Conservation (phyloP, 2,888 invertebrate species). For the Smittia aterrima region DNA sequence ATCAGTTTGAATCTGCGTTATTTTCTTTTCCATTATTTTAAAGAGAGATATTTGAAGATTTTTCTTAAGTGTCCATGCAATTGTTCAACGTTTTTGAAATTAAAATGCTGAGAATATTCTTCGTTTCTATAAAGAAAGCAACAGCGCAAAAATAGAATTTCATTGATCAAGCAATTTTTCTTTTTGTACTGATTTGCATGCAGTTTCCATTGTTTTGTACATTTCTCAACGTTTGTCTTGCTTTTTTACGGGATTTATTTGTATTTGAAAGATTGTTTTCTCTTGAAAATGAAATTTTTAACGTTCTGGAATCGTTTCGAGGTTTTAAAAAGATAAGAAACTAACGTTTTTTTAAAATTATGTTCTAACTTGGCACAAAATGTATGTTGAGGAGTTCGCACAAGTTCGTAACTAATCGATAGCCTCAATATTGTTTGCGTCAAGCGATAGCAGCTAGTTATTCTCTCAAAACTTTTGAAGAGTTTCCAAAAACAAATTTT, state of each 20-base stretch:
- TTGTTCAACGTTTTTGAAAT: background rate
- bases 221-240: background rate
- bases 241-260: background rate
- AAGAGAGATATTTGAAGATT: too few species aligned
- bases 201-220: constrained; percentile 1
- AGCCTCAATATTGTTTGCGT: too few species aligned
- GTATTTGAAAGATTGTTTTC: background rate
- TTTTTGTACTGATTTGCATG: background rate
- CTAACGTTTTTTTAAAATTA: background rate
- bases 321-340: background rate
- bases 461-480: background rate
- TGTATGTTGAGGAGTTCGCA: background rate
- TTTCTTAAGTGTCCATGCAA: background rate
- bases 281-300: constrained; percentile 24
- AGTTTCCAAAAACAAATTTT: background rate
- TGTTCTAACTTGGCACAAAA: background rate
- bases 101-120: background rate
- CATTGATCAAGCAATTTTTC: background rate
- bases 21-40: too few species aligned
- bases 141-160: background rate
- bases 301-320: constrained; percentile 7
- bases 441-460: too few species aligned
- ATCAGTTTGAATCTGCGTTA: too few species aligned
- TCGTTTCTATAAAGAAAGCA: background rate
- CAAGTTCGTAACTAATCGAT: too few species aligned